Evolutionary conservation across 2,888 invertebrate species (phyloP), one percentile per base, ranked within the genome.

Genomic region (Tribolium freemani): DNA sequence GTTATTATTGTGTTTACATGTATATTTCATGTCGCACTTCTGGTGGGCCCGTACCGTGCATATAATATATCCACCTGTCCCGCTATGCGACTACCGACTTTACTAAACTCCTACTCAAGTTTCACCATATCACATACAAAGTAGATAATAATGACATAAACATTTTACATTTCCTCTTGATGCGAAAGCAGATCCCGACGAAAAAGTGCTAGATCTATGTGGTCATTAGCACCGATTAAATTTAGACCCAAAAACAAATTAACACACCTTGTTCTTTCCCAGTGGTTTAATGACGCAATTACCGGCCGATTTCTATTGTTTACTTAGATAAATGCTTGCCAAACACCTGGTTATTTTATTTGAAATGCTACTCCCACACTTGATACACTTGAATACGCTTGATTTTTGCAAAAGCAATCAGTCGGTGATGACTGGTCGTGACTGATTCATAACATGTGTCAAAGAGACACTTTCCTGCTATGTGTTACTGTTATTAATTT

Each of bases 231-330:
- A 38, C 38, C n/a, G 38, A 38, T 38, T 38, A 38, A 38, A 38
- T 38, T 38, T 38, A 38, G n/a, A 31, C 38, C 38, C 9, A 38
- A 38, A 38, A 38, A 38, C 38, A 38, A 51, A 51, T 51, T 51
- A 20, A 82, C 82, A 82, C 78, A 82, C 82, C 76, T 81, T 80
- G 80, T 81, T 38, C 38, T 38, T 38, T 38, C 8, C 38, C 38
- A 48, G 48, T 82, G 78, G 79, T 82, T 82, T 80, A 79, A 79
- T 81, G 80, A 81, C 78, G 81, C 78, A 82, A 81, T 78, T 78
- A 79, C 30, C 78, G 77, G 78, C 76, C 78, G 78, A 83, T 82
- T 83, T 81, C 80, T 78, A 82, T 83, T 82, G 82, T 83, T 78
- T 76, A 68, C 73, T 71, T 68, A 67, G 78, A 80, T 78, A 77